Percentiles rank a stretch among this genome's conserved stretches.
These are phyloP conservation scores for Euphonia xanthogaster DNA, from an alignment of 2,797 vertebrate genomes.

Conservation along the genomic window DNA sequence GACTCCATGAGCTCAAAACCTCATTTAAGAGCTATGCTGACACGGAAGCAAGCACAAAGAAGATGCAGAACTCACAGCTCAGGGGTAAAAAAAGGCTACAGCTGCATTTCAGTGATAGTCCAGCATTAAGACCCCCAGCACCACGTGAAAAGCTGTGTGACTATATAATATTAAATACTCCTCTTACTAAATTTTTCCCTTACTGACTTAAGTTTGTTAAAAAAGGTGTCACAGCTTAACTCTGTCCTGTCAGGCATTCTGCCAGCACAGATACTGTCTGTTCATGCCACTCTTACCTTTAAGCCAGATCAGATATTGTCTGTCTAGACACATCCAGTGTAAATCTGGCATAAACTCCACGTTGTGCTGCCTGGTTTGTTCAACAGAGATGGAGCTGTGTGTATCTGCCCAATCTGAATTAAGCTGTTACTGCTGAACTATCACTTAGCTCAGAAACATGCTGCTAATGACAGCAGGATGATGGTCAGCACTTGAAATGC, in stretches of 20 bases:
- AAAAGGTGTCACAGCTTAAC: slow-evolving; percentile 8
- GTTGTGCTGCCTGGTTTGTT: background rate
- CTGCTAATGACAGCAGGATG: slow-evolving; percentile 17
- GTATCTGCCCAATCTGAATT: slow-evolving; percentile 48
- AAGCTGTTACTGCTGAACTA: slow-evolving; percentile 26
- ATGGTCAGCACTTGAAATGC: slow-evolving; percentile 19
- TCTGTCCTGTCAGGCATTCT: slow-evolving; percentile 25
- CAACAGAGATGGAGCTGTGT: background rate
- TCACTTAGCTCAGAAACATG: background rate
- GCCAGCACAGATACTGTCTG: slow-evolving; percentile 46
- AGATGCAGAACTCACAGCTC: background rate
- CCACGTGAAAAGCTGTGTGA: background rate
- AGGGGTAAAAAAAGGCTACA: background rate
- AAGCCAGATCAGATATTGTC: slow-evolving; percentile 66
- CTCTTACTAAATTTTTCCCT: background rate
- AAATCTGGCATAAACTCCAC: slow-evolving; percentile 42
- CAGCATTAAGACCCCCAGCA: background rate
- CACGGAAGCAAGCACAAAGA: background rate
- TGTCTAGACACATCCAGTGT: slow-evolving; percentile 54
- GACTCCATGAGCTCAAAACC: background rate
- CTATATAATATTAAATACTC: background rate
- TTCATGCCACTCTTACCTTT: slow-evolving; percentile 48
- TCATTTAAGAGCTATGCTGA: background rate
- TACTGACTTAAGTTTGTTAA: background rate
- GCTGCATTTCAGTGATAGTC: background rate